Conservation (phyloP, 2,797 vertebrate genomes). For the Gymnopithys bicolor region DNA sequence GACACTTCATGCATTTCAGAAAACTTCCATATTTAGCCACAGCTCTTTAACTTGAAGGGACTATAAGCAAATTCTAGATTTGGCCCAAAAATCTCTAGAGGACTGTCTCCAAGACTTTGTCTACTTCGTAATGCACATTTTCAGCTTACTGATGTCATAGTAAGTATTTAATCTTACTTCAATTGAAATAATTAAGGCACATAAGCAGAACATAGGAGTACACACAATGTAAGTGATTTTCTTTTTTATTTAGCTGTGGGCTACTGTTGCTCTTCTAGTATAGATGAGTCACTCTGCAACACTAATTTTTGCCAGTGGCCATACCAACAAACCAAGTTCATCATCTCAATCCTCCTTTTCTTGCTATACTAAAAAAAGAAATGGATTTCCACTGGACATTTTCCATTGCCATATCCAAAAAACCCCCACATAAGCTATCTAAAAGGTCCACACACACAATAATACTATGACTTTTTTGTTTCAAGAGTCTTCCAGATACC, state of each 20-base stretch:
- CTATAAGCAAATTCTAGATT: neutral
- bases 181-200: conserved; percentile 3
- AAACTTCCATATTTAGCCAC: neutral
- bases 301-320: conserved; percentile 75
- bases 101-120: neutral
- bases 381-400: neutral
- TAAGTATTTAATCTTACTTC: conserved; percentile 1
- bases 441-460: neutral
- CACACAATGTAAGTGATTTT: neutral
- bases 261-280: conserved; percentile 79
- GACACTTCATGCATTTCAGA: neutral
- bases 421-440: neutral
- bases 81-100: neutral
- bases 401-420: neutral
- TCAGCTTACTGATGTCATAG: neutral
- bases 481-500: neutral
- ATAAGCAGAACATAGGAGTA: neutral
- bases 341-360: conserved; percentile 77
- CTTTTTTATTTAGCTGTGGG: conserved; percentile 69
- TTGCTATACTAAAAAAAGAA: conserved; percentile 50
- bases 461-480: neutral
- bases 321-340: conserved; percentile 77
- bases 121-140: neutral
- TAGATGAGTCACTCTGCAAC: conserved; percentile 79
- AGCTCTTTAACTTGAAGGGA: neutral